Base-by-base conservation (phyloP, 1,140 invertebrate species). In the Periplaneta americana region DNA sequence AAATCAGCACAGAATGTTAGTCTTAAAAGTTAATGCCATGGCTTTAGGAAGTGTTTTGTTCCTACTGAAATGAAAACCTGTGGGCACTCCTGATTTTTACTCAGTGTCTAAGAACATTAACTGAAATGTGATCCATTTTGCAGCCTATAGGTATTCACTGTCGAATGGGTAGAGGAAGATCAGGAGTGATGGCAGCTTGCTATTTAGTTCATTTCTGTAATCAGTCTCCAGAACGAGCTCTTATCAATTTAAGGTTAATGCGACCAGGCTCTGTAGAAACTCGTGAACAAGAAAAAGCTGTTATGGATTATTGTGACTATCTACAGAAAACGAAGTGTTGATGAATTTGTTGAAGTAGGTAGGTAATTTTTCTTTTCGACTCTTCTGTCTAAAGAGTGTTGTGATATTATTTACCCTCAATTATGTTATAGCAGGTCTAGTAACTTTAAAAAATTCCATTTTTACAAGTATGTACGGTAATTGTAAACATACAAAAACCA, bases 121-220 rank as follows among this genome's bases (percentile, higher is more conserved):
- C 31, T 31, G 48, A 75, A 37, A n/a, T 74, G 10, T 36, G 35
- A 76, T 78, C 34, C 74, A 13, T 81, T 83, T 86, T 87, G 3
- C 86, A 95, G 93, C 89, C 91, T 15, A 88, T 94, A 10, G 93
- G 92, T n/a, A 90, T 94, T 11, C 93, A 94, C 85, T 94, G 93
- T 84, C 87, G 92, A n/a, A 91, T 92, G 85, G 94, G 93, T 0
- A 86, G 91, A 66, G 93, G 93, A 11, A 86, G 93, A 74, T 94
- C 93, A 0, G 93, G 93, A 33, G 91, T 92, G 2, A 92, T 95
- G 91, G 89, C 92, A 17, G 93, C 93, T 2, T 94, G 93, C 86
- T 94, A 93, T 85, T 87, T 94, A 37, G 91, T 94, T 9, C 89
- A 90, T 83, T 93, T 92, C 84, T 87, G 90, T 76, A 87, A 90